A percentile compares a stretch with the other conserved stretches of the same genome.
Evolutionary conservation across 2,888 invertebrate genomes (phyloP).

Genomic region (Chrysolina oricalcia): DNA sequence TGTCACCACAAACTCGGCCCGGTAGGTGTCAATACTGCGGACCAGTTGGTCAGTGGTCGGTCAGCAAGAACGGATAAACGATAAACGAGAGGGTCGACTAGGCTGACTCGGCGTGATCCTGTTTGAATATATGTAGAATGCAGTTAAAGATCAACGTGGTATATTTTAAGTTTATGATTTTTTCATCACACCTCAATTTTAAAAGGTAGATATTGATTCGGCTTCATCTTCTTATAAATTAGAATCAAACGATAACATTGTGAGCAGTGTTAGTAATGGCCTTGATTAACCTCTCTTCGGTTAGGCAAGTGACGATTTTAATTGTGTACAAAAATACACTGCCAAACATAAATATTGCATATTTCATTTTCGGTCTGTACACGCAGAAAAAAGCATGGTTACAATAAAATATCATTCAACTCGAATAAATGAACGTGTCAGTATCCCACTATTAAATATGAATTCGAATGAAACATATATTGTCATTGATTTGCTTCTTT

Average conservation of each 20-base stretch:
- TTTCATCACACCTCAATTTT: conserved; percentile 67
- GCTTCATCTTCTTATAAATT: conserved; percentile 35
- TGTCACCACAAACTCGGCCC: conserved; percentile 70
- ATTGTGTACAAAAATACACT: not conserved
- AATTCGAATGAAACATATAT: too few relatives aligned
- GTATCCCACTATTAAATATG: too few relatives aligned
- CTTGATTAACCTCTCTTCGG: too few relatives aligned
- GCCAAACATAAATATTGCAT: too few relatives aligned
- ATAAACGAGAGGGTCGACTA: conserved; percentile 57
- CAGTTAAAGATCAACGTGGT: conserved; percentile 68
- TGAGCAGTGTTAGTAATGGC: not conserved
- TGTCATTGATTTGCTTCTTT: too few relatives aligned
- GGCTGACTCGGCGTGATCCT: conserved; percentile 66
- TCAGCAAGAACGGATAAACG: conserved; percentile 47
- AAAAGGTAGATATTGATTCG: conserved; percentile 20
- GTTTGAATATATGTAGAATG: conserved; percentile 69
- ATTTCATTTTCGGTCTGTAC: too few relatives aligned
- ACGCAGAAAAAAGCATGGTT: too few relatives aligned
- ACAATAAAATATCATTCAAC: too few relatives aligned
- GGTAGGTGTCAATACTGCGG: conserved; percentile 69
- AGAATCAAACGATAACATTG: not conserved
- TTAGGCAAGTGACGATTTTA: too few relatives aligned
- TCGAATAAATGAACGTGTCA: too few relatives aligned
- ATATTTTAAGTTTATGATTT: conserved; percentile 68
- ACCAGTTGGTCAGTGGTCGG: conserved; percentile 51